Base-by-base conservation (phyloP, 2,888 invertebrate genomes). In the Ophion ventricosus region DNA sequence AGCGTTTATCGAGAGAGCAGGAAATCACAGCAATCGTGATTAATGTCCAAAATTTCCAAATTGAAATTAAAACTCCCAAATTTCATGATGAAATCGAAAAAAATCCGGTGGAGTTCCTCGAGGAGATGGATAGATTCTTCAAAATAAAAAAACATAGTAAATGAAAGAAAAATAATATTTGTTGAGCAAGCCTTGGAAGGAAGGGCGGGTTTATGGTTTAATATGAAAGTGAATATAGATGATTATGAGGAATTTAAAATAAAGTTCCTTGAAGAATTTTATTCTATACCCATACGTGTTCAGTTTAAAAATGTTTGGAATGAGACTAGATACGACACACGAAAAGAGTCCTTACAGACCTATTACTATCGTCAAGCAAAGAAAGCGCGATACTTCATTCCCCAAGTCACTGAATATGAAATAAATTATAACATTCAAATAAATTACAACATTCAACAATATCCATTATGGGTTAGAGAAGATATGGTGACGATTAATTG, bases 241-340 rank as follows among this genome's bases (percentile, higher is more conserved):
- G 29, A 69, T 64, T 83, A 66, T 70, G 49, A 69, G 8, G 8
- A 61, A 14, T 83, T 83, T 40, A 64, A 76, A 43, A 17, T 7
- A 35, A 40, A 17, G n/a, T 83, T 80, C 63, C 35, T 66, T 14
- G 63, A 23, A 0, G 61, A 83, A 67, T 83, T 83, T 56, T 80
- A 80, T n/a, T 67, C 54, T 2, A 57, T 74, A 23, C 69, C 80
- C 1, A 67, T 73, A 7, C 61, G 56, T 11, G 63, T 80, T 0
- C 57, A 61, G 35, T 70, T 78, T 35, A 84, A 84, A 74, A 77
- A 75, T 17, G 25, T 23, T 7, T 84, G 84, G 84, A 54, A 40
- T 29, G 73, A 69, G 0, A 63, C 77, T 10, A 23, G 54, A 40
- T 84, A 56, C 11, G 43, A 43, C n/a, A 11, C 61, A 2, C 10